Base-by-base conservation (phyloP, 2,797 vertebrate genomes). In the Champsocephalus gunnari region DNA sequence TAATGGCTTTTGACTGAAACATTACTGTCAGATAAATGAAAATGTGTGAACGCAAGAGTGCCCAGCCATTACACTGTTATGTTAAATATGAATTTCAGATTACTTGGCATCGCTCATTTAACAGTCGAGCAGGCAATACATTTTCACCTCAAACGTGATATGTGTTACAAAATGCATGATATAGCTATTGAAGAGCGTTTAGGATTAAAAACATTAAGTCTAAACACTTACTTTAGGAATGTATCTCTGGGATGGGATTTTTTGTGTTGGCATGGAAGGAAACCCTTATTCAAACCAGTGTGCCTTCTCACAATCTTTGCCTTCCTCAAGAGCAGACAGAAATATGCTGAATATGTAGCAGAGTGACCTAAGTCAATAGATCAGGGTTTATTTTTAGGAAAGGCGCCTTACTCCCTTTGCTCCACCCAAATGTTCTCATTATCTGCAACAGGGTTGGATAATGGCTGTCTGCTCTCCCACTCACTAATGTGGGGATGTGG, bases 321-420 rank as follows among this genome's bases (percentile, higher is more conserved):
- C 47, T 85, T 82, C 78, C 81, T 74, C 73, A 41, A 73, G n/a
- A 84, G 81, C 84, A 73, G 80, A 79, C 74, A 48, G 82, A 94
- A 95, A 90, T 86, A 93, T 94, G 88, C 75, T 65, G 92, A 92
- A 91, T 84, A 95, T 93, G 93, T 86, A 83, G 87, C 75, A 71
- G 54, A 19, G 69, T 84, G 89, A 91, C 89, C 88, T 49, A 72
- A 59, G 84, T 72, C 66, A 75, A 70, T 16, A 87, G 83, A 89
- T 87, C 80, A 82, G 73, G 24, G 61, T 75, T 83, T 93, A 93
- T 93, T 92, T 93, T 92, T 91, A 91, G 88, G 54, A 43, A 58
- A 64, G 73, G 74, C 38, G 24, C 70, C 72, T 66, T 48, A 63
- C 68, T 79, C 66, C 49, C n/a, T 59, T 38, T 51, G 56, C 75